Percentiles rank a stretch among this genome's conserved stretches.
Conservation (phyloP, 2,113 vertebrate genomes). For the Salvator merianae region DNA sequence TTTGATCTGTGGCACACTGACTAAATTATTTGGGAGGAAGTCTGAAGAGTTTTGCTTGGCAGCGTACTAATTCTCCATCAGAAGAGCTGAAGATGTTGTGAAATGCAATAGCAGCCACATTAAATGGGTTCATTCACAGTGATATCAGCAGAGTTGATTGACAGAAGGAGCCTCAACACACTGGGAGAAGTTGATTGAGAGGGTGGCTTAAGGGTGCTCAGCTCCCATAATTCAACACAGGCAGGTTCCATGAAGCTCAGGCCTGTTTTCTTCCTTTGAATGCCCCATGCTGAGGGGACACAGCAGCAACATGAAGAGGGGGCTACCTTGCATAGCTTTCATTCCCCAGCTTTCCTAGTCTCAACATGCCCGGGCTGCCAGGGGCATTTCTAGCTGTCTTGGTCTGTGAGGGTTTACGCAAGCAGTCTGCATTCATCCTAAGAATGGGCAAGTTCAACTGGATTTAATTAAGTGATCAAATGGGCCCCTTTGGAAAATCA, state of each 20-base stretch:
- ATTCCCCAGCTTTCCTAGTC: background rate
- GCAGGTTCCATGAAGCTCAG: too few relatives aligned
- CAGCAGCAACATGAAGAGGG: background rate
- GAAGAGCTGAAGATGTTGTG: too few relatives aligned
- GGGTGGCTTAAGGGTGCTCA: rapidly evolving
- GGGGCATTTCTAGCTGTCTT: background rate
- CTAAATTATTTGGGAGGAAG: too few relatives aligned
- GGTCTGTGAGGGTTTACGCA: background rate
- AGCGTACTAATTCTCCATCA: too few relatives aligned
- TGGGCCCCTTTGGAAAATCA: too few relatives aligned
- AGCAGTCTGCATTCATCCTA: too few relatives aligned
- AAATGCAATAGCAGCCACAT: too few relatives aligned
- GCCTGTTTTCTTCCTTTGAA: background rate
- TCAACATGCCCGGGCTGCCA: background rate
- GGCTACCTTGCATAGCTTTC: slow-evolving; percentile 14
- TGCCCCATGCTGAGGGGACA: background rate
- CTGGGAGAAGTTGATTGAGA: background rate
- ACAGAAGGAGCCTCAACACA: background rate
- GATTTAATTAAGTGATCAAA: too few relatives aligned
- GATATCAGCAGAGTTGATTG: background rate
- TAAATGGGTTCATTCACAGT: too few relatives aligned
- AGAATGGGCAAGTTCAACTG: too few relatives aligned
- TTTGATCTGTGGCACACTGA: too few relatives aligned
- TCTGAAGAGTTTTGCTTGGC: too few relatives aligned
- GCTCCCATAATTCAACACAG: background rate